Evolutionary conservation across 2,888 invertebrate species (phyloP), one percentile per base, ranked within the genome.

Genomic region (Ptilodon capucinus): DNA sequence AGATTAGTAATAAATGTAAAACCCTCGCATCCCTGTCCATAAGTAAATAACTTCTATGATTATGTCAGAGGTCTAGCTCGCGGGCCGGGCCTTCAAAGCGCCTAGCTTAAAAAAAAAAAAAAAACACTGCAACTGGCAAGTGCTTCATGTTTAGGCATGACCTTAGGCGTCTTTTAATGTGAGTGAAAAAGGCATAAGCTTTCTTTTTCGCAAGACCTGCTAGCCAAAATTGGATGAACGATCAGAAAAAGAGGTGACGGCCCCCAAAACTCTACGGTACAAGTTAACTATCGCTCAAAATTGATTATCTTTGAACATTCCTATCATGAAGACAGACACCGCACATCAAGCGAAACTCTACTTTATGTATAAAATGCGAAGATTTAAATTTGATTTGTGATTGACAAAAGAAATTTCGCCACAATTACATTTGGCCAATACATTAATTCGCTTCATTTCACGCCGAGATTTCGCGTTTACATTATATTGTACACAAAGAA

Each of bases 241-340:
- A n/a, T n/a, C n/a, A n/a, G n/a, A n/a, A n/a, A n/a, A 46, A 28
- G 54, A 60, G 51, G 57, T 61, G 48, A 46, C 14, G 62, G 48
- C 48, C 44, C 40, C 50, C 53, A 48, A 58, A 53, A 49, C 7
- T 23, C 13, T 44, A 55, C 46, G 55, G 40, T 51, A 40, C 11
- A 5, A 4, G 42, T 30, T 45, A 58, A 38, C 46, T 42, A 36
- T 51, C 43, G 43, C 36, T 30, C 28, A 28, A 51, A 65, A 63
- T 65, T 48, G 51, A 63, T 63, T 62, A 54, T 56, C 46, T 30
- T 39, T 17, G 18, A 49, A 48, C 19, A 50, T 45, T 50, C 4
- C 2, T 38, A 41, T 41, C 34, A 16, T 18, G 38, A 38, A 38
- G 38, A 17, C 16, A 17, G 28, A 9, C 13, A 9, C 25, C 2